phyloP scores from a whole-genome alignment of 2,113 vertebrate species.

The Gambusia affinis region DNA sequence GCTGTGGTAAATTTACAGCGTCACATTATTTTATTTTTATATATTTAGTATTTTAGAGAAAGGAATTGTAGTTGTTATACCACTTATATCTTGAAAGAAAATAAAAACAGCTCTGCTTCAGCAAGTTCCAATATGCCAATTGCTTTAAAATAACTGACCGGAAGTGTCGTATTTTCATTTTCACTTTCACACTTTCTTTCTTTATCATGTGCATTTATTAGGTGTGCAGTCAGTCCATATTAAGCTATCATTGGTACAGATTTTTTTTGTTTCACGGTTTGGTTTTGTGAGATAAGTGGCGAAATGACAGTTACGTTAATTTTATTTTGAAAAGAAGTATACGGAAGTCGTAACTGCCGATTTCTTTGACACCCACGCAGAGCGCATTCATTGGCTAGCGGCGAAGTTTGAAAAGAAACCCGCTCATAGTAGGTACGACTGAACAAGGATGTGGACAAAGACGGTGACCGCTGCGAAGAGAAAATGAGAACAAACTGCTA shows the following conservation, averaged over 20 bases:
- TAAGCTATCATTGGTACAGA: no score
- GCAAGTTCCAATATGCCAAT: background rate
- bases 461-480: background rate
- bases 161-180: background rate
- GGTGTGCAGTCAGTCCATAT: no score
- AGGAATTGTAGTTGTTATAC: no score
- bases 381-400: slow-evolving; percentile 71
- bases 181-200: background rate
- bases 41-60: no score
- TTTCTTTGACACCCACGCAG: background rate
- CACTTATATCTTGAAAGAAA: no score
- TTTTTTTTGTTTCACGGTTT: background rate
- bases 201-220: background rate
- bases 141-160: background rate
- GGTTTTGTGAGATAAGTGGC: background rate
- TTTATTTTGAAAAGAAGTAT: slow-evolving; percentile 39
- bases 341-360: background rate
- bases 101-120: no score
- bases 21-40: no score
- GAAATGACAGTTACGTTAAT: accelerated
- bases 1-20: no score
- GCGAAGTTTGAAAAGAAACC: slow-evolving; percentile 80
- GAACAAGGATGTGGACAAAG: slow-evolving; percentile 10
- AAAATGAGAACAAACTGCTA: background rate
- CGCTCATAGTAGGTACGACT: slow-evolving; percentile 9